Base-by-base conservation (phyloP, 2,888 invertebrate species). In the Exocentrus adspersus region DNA sequence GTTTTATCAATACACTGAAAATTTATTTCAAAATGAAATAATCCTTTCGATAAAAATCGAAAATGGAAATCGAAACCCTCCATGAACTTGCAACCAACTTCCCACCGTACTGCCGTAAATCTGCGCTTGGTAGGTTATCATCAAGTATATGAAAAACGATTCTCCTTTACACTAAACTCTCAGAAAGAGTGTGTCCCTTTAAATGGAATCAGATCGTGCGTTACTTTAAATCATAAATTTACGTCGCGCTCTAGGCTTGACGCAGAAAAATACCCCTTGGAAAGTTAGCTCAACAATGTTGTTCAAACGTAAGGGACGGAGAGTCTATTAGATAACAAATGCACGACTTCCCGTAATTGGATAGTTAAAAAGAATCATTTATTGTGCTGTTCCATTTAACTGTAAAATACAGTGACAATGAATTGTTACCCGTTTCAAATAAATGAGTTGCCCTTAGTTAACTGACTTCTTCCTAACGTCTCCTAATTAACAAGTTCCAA, bases 171-270 rank as follows among this genome's bases (percentile, higher is more conserved):
- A 28, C 41, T 17, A 24, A 42, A 28, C 17, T 43, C 43, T 28
- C 43, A 54, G 43, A 53, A 28, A 17, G 54, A 43, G 20, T 24
- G 42, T 43, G 28, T 43, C 43, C 43, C 41, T 54, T 24, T 54
- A 56, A 62, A 57, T 21, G 51, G 62, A 57, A 60, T 24, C 59
- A 51, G 59, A 67, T 60, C 62, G 60, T 60, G 64, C 60, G 63
- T 63, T 58, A 60, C 61, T 63, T 68, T 37, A 60, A 42, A 24
- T 61, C 63, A 68, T 68, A 68, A 68, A 68, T 68, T 62, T 63
- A 51, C 46, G 42, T 54, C 45, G 58, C 62, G 57, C 56, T 54
- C 52, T 42, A 37, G 54, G 57, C 45, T 51, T 64, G 65, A 68
- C 68, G 63, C 62, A 61, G 61, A 65, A 60, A 65, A 61, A 68